Percentiles rank a stretch among this genome's conserved stretches.
Evolutionary conservation across 2,797 vertebrate genomes (phyloP).

Genomic region (Prionace glauca): DNA sequence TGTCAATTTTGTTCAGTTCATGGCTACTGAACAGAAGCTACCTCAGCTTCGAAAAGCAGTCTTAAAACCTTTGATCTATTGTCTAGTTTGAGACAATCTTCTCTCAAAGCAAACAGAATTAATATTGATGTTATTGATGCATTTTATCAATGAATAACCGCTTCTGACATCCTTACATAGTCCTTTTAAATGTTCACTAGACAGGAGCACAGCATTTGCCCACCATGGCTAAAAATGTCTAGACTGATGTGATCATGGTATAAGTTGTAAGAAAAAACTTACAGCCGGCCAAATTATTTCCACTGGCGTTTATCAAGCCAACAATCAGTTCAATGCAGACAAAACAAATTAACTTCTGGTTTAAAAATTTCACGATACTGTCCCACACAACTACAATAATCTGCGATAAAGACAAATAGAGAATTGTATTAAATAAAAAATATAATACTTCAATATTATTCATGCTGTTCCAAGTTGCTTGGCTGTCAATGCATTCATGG

Average conservation of each 20-base stretch:
- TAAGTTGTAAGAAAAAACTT: slow-evolving; percentile 47
- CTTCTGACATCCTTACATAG: not conserved
- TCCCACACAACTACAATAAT: not conserved
- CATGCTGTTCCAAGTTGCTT: not conserved
- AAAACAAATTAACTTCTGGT: not conserved
- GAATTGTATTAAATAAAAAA: not conserved
- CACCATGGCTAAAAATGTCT: slow-evolving; percentile 52
- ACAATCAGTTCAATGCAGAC: not conserved
- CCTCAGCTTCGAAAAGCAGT: slow-evolving; percentile 1
- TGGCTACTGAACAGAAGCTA: slow-evolving; percentile 36
- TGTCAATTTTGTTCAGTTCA: slow-evolving; percentile 39
- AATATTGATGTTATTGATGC: slow-evolving; percentile 2
- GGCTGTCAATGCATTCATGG: not conserved
- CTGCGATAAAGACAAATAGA: not conserved
- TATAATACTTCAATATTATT: not conserved
- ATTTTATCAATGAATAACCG: slow-evolving; percentile 37
- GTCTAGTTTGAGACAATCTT: not conserved
- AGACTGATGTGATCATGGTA: slow-evolving; percentile 51
- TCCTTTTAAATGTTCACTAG: slow-evolving; percentile 42
- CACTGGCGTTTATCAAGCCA: slow-evolving; percentile 45
- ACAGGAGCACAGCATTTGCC: slow-evolving; percentile 46
- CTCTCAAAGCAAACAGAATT: slow-evolving; percentile 13
- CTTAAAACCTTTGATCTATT: slow-evolving; percentile 31
- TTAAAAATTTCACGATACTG: not conserved
- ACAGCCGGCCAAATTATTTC: slow-evolving; percentile 60